phyloP scores from a whole-genome alignment of 2,888 invertebrate species.

The Chymomyza amoena region DNA sequence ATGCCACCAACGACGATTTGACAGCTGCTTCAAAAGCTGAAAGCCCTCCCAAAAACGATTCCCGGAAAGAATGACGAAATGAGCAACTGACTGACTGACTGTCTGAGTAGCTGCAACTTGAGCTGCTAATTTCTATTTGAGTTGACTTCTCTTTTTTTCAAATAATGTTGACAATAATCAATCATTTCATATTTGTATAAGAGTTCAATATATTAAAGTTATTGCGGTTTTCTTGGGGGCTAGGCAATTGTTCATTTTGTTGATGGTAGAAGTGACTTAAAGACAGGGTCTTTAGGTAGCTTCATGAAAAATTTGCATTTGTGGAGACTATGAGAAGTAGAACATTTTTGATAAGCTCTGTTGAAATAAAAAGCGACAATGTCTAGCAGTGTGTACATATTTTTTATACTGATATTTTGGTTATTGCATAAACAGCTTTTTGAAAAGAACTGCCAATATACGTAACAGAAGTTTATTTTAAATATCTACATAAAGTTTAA shows the following conservation, averaged over 20 bases:
- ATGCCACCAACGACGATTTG: conserved; percentile 31
- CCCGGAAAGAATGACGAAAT: not conserved
- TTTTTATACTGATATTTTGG: too few species aligned
- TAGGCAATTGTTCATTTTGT: not conserved
- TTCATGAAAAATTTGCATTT: not conserved
- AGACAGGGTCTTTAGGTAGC: not conserved
- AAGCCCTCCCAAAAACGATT: not conserved
- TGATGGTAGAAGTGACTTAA: not conserved
- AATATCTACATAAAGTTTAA: too few species aligned
- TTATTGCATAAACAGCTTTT: too few species aligned
- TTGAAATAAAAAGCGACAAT: too few species aligned
- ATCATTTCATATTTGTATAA: conserved; percentile 44
- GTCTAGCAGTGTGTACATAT: too few species aligned
- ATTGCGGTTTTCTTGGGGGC: conserved; percentile 17
- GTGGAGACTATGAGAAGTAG: not conserved
- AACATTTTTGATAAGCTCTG: not conserved
- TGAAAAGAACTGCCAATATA: too few species aligned
- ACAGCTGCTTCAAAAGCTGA: conserved; percentile 24
- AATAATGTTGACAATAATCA: conserved; percentile 47
- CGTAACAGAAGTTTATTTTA: too few species aligned
- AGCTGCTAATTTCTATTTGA: conserved; percentile 46
- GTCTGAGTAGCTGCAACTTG: conserved; percentile 26
- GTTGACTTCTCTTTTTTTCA: not conserved
- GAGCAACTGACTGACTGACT: not conserved
- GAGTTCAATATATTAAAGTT: conserved; percentile 15